Evolutionary conservation across 2,113 vertebrate species (phyloP).

Genomic region (Paramisgurnus dabryanus): DNA sequence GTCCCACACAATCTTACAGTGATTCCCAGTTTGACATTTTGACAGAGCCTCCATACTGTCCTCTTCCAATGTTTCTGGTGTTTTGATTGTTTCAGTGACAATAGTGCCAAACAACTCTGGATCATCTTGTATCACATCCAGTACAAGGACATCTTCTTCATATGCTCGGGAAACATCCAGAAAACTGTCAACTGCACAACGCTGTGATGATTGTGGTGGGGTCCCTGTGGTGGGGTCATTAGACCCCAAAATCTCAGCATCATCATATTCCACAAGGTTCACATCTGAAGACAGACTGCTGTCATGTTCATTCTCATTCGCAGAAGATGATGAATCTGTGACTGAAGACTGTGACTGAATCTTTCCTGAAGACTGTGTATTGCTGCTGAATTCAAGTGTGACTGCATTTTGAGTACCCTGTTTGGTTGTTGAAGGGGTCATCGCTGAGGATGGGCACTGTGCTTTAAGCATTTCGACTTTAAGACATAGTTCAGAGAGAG

Average conservation of each 20-base stretch:
- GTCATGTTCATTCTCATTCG: not conserved
- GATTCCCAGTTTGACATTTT: not conserved
- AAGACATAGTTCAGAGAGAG: slow-evolving; percentile 3
- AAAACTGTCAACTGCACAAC: not conserved
- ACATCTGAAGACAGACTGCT: not conserved
- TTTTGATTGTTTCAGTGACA: not conserved
- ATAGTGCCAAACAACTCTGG: slow-evolving; percentile 50
- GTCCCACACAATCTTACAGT: slow-evolving; percentile 38
- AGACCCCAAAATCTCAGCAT: not conserved
- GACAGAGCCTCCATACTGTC: not conserved
- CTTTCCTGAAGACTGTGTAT: not conserved
- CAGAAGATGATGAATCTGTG: not conserved
- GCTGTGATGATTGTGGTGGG: not conserved
- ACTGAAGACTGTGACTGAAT: not conserved
- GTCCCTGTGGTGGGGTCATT: not conserved
- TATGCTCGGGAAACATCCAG: slow-evolving; percentile 53
- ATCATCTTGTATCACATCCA: slow-evolving; percentile 55
- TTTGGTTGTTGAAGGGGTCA: not conserved
- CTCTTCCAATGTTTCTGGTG: not conserved
- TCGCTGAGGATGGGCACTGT: slow-evolving; percentile 1
- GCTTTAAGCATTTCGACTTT: not conserved
- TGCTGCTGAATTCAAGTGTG: not conserved
- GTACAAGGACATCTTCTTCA: slow-evolving; percentile 50
- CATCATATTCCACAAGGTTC: not conserved
- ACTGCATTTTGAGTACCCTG: not conserved